phyloP scores from a whole-genome alignment of 2,888 invertebrate genomes.

The Epinotia brunnichana region DNA sequence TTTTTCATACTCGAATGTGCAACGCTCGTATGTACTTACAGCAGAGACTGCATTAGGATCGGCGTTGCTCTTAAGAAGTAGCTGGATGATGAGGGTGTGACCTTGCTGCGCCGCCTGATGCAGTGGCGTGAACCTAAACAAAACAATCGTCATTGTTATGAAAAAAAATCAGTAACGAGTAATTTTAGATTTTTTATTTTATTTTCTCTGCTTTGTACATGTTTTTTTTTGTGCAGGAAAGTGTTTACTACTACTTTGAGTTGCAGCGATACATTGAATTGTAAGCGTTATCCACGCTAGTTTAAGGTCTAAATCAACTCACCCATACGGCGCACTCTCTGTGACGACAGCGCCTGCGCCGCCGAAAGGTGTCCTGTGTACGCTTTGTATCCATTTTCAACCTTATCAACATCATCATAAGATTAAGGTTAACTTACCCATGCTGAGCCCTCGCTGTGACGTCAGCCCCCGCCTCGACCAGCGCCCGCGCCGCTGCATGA shows the following conservation, averaged over 20 bases:
- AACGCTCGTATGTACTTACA: constrained; percentile 84
- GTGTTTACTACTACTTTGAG: too few species aligned
- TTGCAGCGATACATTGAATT: too few species aligned
- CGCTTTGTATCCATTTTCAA: too few species aligned
- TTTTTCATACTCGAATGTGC: background rate
- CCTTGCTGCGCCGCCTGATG: constrained; percentile 99
- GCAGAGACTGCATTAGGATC: constrained; percentile 97
- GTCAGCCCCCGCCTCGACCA: constrained; percentile 94
- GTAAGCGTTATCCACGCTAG: too few species aligned
- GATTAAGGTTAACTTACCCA: constrained; percentile 66
- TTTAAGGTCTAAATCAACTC: background rate
- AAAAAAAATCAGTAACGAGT: too few species aligned
- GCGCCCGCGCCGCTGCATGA: constrained; percentile 93
- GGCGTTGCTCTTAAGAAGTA: constrained; percentile 95
- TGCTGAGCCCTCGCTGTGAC: constrained; percentile 91
- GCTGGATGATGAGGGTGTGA: constrained; percentile 96
- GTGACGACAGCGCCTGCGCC: too few species aligned
- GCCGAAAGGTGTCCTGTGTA: too few species aligned
- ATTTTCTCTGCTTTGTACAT: too few species aligned
- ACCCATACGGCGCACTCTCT: background rate
- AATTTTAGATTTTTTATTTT: too few species aligned
- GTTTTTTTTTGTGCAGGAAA: too few species aligned
- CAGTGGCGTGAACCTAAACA: constrained; percentile 92
- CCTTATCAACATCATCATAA: too few species aligned
- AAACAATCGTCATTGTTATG: background rate